Conservation (phyloP, 2,888 invertebrate species). For the Leptarthrus brevirostris region DNA sequence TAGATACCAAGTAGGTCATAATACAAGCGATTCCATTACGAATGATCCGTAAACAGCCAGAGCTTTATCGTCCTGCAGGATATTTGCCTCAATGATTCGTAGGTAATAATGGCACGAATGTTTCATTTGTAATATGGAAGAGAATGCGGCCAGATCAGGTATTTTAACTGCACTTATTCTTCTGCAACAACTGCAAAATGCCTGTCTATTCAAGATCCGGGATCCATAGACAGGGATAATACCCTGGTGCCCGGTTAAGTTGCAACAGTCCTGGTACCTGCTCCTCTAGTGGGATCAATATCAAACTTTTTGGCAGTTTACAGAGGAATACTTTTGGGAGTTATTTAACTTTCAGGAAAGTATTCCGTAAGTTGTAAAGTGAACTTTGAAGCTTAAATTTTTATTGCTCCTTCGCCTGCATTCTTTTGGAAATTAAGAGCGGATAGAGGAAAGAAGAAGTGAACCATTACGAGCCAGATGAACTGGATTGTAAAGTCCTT, state of each 20-base stretch:
- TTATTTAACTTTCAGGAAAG: neutral
- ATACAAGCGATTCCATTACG: no score
- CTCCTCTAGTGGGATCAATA: neutral
- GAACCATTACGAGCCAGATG: neutral
- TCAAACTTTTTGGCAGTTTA: neutral
- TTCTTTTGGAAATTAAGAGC: neutral
- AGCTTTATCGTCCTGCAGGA: neutral
- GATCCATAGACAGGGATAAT: no score
- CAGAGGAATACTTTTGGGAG: neutral
- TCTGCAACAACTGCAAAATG: no score
- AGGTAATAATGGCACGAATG: neutral
- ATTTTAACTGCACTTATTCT: neutral
- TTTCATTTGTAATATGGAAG: neutral
- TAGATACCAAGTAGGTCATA: no score
- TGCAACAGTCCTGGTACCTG: neutral
- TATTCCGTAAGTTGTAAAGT: neutral
- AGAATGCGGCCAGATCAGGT: no score
- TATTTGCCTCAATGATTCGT: neutral
- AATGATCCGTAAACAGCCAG: no score
- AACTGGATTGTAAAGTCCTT: no score
- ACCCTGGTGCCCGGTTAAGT: no score
- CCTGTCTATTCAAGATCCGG: no score
- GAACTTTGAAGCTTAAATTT: neutral
- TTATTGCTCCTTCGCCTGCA: neutral
- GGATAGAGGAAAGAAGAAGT: neutral